These are phyloP conservation scores for Sphenodon punctatus DNA, from an alignment of 2,797 vertebrate species.

Conservation along the genomic window DNA sequence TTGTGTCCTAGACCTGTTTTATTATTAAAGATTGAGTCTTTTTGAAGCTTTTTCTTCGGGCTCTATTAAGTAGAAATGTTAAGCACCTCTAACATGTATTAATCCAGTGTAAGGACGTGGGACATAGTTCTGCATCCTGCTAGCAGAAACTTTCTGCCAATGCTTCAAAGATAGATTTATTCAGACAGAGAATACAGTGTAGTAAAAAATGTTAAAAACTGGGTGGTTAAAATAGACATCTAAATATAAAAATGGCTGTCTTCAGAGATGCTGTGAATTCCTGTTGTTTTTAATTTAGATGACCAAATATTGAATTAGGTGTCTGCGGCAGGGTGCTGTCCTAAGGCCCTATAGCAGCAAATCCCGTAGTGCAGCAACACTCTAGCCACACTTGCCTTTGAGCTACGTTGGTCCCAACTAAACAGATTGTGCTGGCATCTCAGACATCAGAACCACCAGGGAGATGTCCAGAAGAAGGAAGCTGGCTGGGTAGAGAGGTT, in stretches of 20 bases:
- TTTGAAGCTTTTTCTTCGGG: constrained; percentile 48
- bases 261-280: not conserved
- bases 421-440: too few relatives aligned
- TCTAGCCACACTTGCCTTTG: too few relatives aligned
- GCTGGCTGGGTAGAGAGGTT: too few relatives aligned
- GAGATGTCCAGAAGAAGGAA: too few relatives aligned
- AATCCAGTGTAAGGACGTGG: not conserved
- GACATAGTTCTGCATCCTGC: not conserved
- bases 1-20: constrained; percentile 42
- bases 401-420: too few relatives aligned
- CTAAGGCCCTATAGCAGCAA: too few relatives aligned
- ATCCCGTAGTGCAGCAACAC: too few relatives aligned
- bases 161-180: too few relatives aligned
- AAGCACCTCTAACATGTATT: constrained; percentile 24
- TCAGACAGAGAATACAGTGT: not conserved
- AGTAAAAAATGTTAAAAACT: not conserved
- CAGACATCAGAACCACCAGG: too few relatives aligned
- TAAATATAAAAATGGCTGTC: not conserved
- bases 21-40: constrained; percentile 50
- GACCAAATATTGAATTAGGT: not conserved
- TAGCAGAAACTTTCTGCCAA: not conserved
- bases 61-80: constrained; percentile 22
- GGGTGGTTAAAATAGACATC: not conserved
- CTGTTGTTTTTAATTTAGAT: not conserved
- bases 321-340: too few relatives aligned